Evolutionary conservation across 2,113 vertebrate species (phyloP), one percentile per base, ranked within the genome.

Genomic region (Daboia siamensis): DNA sequence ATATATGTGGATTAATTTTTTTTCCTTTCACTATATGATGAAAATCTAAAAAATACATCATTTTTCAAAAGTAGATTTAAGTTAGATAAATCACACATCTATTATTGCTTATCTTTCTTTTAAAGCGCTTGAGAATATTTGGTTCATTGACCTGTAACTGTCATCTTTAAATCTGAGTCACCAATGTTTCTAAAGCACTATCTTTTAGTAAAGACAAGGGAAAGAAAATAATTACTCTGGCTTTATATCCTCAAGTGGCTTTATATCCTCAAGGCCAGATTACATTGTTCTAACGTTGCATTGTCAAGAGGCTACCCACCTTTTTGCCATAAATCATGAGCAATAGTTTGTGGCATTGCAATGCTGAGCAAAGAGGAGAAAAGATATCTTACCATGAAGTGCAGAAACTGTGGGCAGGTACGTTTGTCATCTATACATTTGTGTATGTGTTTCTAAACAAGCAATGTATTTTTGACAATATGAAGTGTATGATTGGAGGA

Each of bases 11-110:
- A 92, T 94, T 56, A 1, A 46, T 94, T 59, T 93, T 92, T 92
- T 61, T 93, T 95, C 93, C 21, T 88, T 24, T 48, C 46, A 44
- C 91, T 91, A 91, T 5, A 29, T 15, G 69, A 39, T 1, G 54
- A 86, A 86, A 52, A 48, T 64, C 10, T n/a, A 59, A 39, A n/a
- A 93, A 20, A 93, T 12, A 89, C 15, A 5, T 12, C 88, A 1
- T 89, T 64, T 90, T 69, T 26, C 15, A 52, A 92, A 46, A 64
- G 3, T 13, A 84, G 13, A 33, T 13, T 74, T 29, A 39, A 69
- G 33, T 24, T 39, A 69, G 20, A 94, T 54, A 0, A 61, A 89
- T 74, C 1, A 24, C 56, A 5, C 84, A 64, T 59, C 3, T 91
- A 80, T 89, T 56, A 80, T 89, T 56, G 5, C 2, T 88, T 88